Evolutionary conservation across 2,797 vertebrate genomes (phyloP).

Genomic region (Megalops cyprinoides): DNA sequence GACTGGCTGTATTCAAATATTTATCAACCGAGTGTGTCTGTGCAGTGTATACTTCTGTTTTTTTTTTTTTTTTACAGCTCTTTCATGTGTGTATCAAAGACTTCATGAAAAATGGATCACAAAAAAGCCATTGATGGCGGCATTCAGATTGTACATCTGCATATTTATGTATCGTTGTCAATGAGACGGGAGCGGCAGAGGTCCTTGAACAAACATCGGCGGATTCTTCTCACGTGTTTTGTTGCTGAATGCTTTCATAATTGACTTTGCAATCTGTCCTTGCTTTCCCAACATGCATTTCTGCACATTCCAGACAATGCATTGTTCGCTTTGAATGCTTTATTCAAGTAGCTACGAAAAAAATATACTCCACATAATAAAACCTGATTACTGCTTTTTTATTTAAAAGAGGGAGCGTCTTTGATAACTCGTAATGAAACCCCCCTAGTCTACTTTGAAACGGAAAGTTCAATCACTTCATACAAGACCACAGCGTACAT

Average conservation of each 20-base stretch:
- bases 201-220: conserved; percentile 3
- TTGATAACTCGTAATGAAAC: neutral
- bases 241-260: conserved; percentile 10
- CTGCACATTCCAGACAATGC: conserved; percentile 1
- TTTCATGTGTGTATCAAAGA: conserved; percentile 28
- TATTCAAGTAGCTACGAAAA: neutral
- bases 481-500: neutral
- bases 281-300: conserved; percentile 13
- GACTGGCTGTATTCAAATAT: conserved; percentile 25
- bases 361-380: neutral
- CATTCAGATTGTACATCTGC: conserved; percentile 14
- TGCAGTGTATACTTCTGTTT: conserved; percentile 23
- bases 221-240: conserved; percentile 3
- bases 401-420: neutral
- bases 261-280: conserved; percentile 13
- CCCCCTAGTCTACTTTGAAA: neutral
- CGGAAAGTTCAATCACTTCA: neutral
- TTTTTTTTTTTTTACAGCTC: conserved; percentile 30
- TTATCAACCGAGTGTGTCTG: conserved; percentile 25
- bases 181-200: conserved; percentile 10
- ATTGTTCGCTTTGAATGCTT: neutral
- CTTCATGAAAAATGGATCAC: conserved; percentile 32
- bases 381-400: neutral
- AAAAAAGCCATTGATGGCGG: conserved; percentile 23
- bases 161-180: conserved; percentile 11